These are phyloP conservation scores for Rhinichthys osculus DNA, from an alignment of 2,797 vertebrate genomes.

Conservation along the genomic window DNA sequence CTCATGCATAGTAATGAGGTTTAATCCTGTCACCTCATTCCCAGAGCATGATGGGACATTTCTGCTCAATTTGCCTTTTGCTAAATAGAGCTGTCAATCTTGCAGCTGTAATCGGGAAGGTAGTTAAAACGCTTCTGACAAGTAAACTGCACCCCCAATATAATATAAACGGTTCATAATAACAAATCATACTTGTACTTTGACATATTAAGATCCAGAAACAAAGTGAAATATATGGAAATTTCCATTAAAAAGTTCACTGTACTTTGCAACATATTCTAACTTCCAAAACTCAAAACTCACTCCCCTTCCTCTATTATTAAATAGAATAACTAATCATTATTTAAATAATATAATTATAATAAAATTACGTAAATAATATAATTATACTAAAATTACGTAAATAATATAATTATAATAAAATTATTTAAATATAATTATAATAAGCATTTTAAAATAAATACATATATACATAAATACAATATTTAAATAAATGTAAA, in stretches of 20 bases:
- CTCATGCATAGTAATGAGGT: conserved; percentile 52
- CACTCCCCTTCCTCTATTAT: background rate
- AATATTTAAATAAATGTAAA: too few relatives aligned
- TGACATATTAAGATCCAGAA: background rate
- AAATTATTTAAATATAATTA: background rate
- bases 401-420: background rate
- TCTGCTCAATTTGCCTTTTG: conserved; percentile 10
- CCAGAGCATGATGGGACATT: conserved; percentile 13
- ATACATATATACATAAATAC: too few relatives aligned
- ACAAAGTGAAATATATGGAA: background rate
- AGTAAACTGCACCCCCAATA: background rate
- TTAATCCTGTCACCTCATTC: conserved; percentile 1
- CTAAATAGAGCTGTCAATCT: conserved; percentile 29
- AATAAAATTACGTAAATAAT: background rate
- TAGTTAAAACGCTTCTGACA: background rate
- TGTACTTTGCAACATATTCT: background rate
- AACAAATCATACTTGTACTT: background rate
- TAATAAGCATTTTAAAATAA: background rate
- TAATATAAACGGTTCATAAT: background rate
- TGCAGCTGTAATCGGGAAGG: background rate
- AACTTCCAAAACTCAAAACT: background rate
- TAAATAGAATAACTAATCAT: background rate
- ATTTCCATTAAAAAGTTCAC: background rate
- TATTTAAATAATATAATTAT: background rate
- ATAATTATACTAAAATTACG: background rate